phyloP scores from a whole-genome alignment of 2,888 invertebrate genomes.

The Sarcophaga carnaria region DNA sequence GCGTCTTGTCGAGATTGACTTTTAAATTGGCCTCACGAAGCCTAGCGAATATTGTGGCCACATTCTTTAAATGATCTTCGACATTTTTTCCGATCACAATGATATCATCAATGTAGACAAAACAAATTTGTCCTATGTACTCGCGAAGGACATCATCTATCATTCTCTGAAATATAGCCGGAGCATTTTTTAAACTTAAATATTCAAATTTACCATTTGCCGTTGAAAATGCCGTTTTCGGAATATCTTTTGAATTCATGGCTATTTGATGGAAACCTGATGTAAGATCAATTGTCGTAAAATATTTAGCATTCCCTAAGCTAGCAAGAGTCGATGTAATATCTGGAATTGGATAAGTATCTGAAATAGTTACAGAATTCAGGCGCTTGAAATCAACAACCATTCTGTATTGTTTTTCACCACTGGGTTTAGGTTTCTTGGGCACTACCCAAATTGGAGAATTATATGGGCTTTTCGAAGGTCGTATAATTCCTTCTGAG shows the following conservation, averaged over 20 bases:
- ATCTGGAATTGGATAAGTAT: slow-evolving; percentile 69
- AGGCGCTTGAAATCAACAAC: slow-evolving; percentile 69
- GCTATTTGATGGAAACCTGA: slow-evolving; percentile 50
- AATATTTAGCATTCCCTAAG: slow-evolving; percentile 67
- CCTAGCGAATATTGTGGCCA: too few relatives aligned
- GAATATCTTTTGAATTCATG: slow-evolving; percentile 37
- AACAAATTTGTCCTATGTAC: neutral
- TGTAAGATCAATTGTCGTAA: slow-evolving; percentile 68
- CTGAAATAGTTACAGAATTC: slow-evolving; percentile 67
- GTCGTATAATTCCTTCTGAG: slow-evolving; percentile 73
- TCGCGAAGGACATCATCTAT: too few relatives aligned
- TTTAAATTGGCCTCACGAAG: too few relatives aligned
- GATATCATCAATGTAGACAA: neutral
- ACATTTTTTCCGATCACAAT: too few relatives aligned
- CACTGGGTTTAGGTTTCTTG: slow-evolving; percentile 69
- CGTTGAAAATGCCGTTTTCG: too few relatives aligned
- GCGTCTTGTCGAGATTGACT: too few relatives aligned
- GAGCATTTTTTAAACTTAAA: neutral
- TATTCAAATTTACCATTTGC: neutral
- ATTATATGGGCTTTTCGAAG: slow-evolving; percentile 72
- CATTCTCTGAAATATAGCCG: neutral
- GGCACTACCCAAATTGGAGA: slow-evolving; percentile 69
- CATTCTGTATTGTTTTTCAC: slow-evolving; percentile 67
- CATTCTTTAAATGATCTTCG: too few relatives aligned
- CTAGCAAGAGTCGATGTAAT: slow-evolving; percentile 67